Base-by-base conservation (phyloP, 1,140 invertebrate species). In the Nebria ingens region DNA sequence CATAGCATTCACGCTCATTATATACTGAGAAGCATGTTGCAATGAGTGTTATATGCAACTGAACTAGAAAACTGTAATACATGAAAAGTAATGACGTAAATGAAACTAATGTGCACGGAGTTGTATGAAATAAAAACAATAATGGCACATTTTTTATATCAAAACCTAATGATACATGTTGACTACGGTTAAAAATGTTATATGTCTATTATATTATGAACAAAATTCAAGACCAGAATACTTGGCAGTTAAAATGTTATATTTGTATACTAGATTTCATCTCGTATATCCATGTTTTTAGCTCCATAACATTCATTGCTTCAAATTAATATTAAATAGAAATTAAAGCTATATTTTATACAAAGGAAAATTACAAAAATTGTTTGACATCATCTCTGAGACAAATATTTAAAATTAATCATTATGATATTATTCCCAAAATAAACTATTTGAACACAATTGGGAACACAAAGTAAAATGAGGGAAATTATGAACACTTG, bases 161-260 rank as follows among this genome's bases (percentile, higher is more conserved):
- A 45, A 17, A 45, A 45, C 6, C 9, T 45, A 45, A 45, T 45
- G 40, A 11, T 34, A n/a, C 6, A 45, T 17, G 17, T 6, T 29
- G 4, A 29, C 25, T 45, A 45, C 40, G 6, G 9, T 11, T 12
- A 45, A 45, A 45, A 61, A 58, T 49, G n/a, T n/a, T n/a, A 57
- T 53, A 56, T 19, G 17, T 56, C 21, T 52, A 56, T 54, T 38
- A 57, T n/a, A 62, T 19, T 22, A 45, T 42, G 59, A 61, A 54
- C 63, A 65, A 62, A 62, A 55, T 20, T 58, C 54, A 58, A 34
- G 56, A 61, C 58, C 58, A 57, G 59, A 59, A 63, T 23, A 61
- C 62, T 65, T 67, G 65, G 65, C 65, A 67, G 65, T 66, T 62
- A 57, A 56, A 61, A 45, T 45, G 40, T 45, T 45, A 45, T 17